Percentiles rank a stretch among this genome's conserved stretches.
phyloP scores from a whole-genome alignment of 37 sponge, comb jelly and placozoan species.

The Theonella swinhoei region DNA sequence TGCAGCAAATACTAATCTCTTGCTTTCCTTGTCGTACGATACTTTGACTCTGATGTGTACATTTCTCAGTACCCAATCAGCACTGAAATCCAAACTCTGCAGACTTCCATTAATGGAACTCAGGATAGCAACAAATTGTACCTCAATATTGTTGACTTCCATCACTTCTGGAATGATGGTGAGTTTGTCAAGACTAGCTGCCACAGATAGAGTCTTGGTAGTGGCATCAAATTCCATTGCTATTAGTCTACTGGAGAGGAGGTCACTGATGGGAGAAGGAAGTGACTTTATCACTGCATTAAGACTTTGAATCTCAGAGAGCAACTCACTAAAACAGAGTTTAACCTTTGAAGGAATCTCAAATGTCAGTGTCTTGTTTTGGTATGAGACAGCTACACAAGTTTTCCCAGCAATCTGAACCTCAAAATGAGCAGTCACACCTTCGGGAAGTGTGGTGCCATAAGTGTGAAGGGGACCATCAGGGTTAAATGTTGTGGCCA shows the following conservation, averaged over 20 bases:
- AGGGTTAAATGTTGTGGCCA: neutral
- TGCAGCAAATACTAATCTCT: neutral
- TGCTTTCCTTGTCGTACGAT: neutral
- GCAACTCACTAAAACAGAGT: neutral
- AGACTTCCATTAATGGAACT: neutral
- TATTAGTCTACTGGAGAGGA: neutral
- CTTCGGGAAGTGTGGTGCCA: neutral
- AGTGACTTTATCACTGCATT: neutral
- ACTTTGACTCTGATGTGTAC: neutral
- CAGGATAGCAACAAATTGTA: neutral
- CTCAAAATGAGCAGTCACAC: neutral
- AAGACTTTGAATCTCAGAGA: neutral
- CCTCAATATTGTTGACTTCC: neutral
- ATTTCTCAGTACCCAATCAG: neutral
- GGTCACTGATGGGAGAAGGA: neutral
- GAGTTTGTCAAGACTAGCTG: neutral
- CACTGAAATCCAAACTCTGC: neutral
- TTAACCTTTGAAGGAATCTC: neutral
- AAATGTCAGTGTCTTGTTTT: neutral
- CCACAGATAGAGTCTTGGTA: neutral
- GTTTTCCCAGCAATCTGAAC: neutral
- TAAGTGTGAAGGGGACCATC: neutral
- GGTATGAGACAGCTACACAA: neutral
- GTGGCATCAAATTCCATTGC: neutral
- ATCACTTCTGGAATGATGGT: neutral